Evolutionary conservation across 2,797 vertebrate genomes (phyloP).

Genomic region (Sphenodon punctatus): DNA sequence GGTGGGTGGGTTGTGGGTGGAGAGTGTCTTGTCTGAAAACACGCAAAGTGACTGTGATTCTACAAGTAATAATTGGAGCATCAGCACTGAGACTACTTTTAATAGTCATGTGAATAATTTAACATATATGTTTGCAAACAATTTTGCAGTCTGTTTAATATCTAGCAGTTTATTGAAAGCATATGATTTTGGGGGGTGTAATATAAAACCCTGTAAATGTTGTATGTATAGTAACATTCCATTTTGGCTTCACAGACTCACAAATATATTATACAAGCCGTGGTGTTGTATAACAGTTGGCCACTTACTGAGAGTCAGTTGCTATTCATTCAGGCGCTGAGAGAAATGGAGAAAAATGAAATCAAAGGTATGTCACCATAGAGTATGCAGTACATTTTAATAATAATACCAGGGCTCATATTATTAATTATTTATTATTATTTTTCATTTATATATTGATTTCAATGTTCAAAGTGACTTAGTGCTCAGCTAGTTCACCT

Average conservation of each 20-base stretch:
- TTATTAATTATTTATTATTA: no score
- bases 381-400: no score
- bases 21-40: no score
- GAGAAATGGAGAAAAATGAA: constrained; percentile 82
- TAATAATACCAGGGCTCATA: no score
- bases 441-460: no score
- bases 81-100: constrained; percentile 25
- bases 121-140: constrained; percentile 7
- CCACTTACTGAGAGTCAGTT: constrained; percentile 81
- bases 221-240: constrained; percentile 3
- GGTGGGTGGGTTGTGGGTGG: no score
- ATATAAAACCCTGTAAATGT: background rate
- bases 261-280: constrained; percentile 86
- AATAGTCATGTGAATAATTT: constrained; percentile 16
- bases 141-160: constrained; percentile 9
- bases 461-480: no score
- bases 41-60: no score
- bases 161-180: background rate
- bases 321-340: constrained; percentile 79
- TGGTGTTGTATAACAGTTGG: constrained; percentile 87
- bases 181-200: background rate
- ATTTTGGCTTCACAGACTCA: constrained; percentile 78
- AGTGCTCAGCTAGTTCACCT: no score
- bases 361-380: constrained; percentile 80
- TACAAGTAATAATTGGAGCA: constrained; percentile 18